Percentiles rank a stretch among this genome's conserved stretches.
Conservation (phyloP, 2,888 invertebrate species). For the Agrochola circellaris region DNA sequence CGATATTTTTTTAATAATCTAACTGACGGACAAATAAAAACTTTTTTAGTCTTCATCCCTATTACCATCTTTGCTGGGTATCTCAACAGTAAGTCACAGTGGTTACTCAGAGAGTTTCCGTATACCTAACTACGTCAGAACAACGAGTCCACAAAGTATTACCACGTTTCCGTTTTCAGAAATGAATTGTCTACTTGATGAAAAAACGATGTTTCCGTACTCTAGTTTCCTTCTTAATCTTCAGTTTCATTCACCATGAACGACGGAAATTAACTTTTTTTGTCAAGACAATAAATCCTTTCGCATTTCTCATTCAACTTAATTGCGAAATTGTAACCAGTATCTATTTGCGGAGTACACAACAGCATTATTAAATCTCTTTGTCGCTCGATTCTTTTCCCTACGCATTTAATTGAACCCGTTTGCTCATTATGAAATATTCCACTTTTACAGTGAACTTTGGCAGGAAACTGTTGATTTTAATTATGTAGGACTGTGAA, state of each 20-base stretch:
- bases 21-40: too few relatives aligned
- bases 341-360: constrained; percentile 54
- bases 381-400: constrained; percentile 55
- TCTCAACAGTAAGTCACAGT: neutral
- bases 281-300: constrained; percentile 52
- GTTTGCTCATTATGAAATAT: constrained; percentile 59
- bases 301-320: constrained; percentile 47
- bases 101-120: neutral
- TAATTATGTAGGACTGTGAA: constrained; percentile 71
- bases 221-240: constrained; percentile 24
- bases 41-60: too few relatives aligned
- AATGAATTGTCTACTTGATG: neutral
- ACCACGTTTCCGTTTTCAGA: neutral
- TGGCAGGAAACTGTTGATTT: constrained; percentile 68
- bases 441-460: constrained; percentile 52
- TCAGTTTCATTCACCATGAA: constrained; percentile 22
- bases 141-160: neutral
- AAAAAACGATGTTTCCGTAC: neutral
- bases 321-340: constrained; percentile 60
- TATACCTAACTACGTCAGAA: neutral
- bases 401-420: constrained; percentile 56
- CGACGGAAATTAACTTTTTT: constrained; percentile 48
- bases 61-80: neutral
- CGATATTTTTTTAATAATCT: too few relatives aligned
- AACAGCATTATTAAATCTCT: constrained; percentile 63